These are phyloP conservation scores for Conomelus anceps DNA, from an alignment of 2,888 invertebrate species.

Conservation along the genomic window DNA sequence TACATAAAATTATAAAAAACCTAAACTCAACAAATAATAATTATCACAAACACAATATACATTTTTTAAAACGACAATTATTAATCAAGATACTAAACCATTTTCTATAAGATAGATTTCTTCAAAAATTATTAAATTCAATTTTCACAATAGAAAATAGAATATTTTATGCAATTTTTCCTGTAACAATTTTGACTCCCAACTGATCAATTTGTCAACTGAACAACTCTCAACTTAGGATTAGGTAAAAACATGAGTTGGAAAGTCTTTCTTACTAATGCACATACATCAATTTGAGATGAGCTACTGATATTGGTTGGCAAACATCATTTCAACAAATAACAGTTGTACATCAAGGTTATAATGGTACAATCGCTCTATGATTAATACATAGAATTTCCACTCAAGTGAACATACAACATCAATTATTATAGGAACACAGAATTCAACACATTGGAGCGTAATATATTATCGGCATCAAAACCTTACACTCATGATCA, in stretches of 20 bases:
- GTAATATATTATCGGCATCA: no score
- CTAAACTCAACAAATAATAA: not conserved
- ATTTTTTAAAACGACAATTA: no score
- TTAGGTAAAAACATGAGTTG: not conserved
- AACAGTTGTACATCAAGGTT: not conserved
- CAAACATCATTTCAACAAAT: not conserved
- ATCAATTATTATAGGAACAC: not conserved
- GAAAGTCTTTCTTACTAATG: not conserved
- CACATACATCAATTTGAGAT: not conserved
- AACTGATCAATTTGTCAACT: no score
- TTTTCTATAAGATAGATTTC: not conserved
- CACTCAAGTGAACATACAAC: not conserved
- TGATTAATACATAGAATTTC: not conserved
- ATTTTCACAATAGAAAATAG: not conserved
- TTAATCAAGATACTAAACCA: not conserved
- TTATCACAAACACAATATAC: not conserved
- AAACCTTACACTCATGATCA: no score
- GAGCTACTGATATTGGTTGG: not conserved
- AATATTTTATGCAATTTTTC: not conserved
- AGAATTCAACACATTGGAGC: not conserved
- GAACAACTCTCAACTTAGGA: no score
- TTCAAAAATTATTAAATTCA: not conserved
- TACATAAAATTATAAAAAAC: not conserved
- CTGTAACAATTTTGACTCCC: not conserved
- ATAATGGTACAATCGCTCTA: not conserved